Percentiles rank a stretch among this genome's conserved stretches.
Conservation (phyloP, 2,797 vertebrate species). For the Apogon talboti region DNA sequence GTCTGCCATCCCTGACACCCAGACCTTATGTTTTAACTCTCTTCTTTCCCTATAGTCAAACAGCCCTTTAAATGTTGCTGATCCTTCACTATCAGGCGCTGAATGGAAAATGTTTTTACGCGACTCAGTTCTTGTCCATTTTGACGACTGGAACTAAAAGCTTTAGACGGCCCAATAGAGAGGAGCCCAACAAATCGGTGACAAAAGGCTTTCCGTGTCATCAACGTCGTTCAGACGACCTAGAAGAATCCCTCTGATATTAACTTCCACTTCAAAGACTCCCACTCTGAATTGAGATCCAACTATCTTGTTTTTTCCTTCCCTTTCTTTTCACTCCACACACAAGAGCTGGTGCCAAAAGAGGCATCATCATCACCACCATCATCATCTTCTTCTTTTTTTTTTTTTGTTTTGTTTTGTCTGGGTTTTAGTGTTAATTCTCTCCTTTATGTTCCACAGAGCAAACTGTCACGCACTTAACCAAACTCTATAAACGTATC, state of each 20-base stretch:
- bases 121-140: constrained; percentile 72
- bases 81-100: constrained; percentile 51
- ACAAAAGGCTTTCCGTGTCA: constrained; percentile 98
- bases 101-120: constrained; percentile 66
- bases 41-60: constrained; percentile 31
- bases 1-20: constrained; percentile 7
- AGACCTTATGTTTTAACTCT: constrained; percentile 31
- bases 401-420: constrained; percentile 79
- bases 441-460: constrained; percentile 89
- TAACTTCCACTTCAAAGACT: constrained; percentile 90
- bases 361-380: constrained; percentile 87
- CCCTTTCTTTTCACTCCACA: constrained; percentile 59
- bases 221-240: constrained; percentile 97
- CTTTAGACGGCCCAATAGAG: constrained; percentile 91
- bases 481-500: constrained; percentile 88
- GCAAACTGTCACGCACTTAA: constrained; percentile 94
- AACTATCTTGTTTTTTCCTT: constrained; percentile 86
- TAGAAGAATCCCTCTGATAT: constrained; percentile 95
- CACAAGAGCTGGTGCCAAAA: constrained; percentile 90
- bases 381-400: constrained; percentile 1
- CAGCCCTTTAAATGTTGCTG: constrained; percentile 47
- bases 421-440: constrained; percentile 88
- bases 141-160: constrained; percentile 87
- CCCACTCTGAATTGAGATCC: constrained; percentile 94
- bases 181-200: constrained; percentile 93